Evolutionary conservation across 2,888 invertebrate species (phyloP).

Genomic region (Muscina levida): DNA sequence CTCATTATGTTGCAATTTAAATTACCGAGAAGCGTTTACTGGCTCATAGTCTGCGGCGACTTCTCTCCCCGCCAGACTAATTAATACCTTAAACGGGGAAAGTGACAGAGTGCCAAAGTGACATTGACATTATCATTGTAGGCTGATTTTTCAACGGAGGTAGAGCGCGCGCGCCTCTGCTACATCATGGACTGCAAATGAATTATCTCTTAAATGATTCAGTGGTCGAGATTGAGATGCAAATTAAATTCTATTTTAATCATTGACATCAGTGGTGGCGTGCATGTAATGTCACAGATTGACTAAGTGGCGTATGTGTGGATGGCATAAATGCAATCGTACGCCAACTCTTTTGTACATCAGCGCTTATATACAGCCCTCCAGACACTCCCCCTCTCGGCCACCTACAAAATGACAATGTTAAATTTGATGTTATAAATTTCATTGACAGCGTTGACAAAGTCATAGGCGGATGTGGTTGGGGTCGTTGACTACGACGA

Average conservation of each 20-base stretch:
- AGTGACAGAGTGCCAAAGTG: slow-evolving; percentile 33
- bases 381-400: neutral
- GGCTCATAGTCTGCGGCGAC: neutral
- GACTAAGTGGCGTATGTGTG: slow-evolving; percentile 14
- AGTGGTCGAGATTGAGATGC: slow-evolving; percentile 27
- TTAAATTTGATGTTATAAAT: neutral
- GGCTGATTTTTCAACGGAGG: slow-evolving; percentile 38
- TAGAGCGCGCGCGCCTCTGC: no score
- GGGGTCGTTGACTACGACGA: no score
- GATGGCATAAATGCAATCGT: neutral
- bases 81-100: neutral
- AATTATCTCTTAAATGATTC: neutral
- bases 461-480: no score
- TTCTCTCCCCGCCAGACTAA: no score
- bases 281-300: slow-evolving; percentile 30
- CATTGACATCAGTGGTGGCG: slow-evolving; percentile 9
- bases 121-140: slow-evolving; percentile 62
- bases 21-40: slow-evolving; percentile 11
- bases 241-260: slow-evolving; percentile 38
- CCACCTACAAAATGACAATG: neutral
- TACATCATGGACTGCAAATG: neutral
- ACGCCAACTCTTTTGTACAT: neutral
- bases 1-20: slow-evolving; percentile 21
- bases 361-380: neutral
- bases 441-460: neutral